Base-by-base conservation (phyloP, 2,888 invertebrate species). In the Nemurella pictetii region DNA sequence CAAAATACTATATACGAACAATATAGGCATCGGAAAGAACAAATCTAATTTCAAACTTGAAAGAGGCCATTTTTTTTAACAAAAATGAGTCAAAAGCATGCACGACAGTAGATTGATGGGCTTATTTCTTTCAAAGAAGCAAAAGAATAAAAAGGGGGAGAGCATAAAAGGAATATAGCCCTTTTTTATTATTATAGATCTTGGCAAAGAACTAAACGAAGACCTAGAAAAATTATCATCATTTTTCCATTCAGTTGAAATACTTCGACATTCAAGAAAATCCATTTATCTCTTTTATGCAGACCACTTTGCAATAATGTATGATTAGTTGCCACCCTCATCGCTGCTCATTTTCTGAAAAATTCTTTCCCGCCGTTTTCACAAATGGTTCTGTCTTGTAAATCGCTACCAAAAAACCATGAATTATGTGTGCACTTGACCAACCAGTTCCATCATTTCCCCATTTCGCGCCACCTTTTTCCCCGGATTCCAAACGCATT, bases 51-150 rank as follows among this genome's bases (percentile, higher is more conserved):
- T 28, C 55, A 29, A 82, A 82, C 82, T 82, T 82, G 82, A 82
- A 82, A 82, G 82, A 82, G 82, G 55, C 55, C 0, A 72, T 27
- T 55, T 72, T 82, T 82, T 82, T 28, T n/a, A 75, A 9, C 26
- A 75, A 75, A 72, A 82, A 82, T 82, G 55, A 82, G 82, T 82
- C 82, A 83, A 84, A 80, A 73, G 80, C 36, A 81, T 81, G 28
- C 82, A 84, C 81, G 81, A 73, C 85, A 84, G 55, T 72, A 84
- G 84, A 81, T 85, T 85, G 85, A 84, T 85, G 75, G 83, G 81
- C 72, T 55, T 55, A 55, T 83, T 32, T 83, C 78, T 77, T 85
- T 78, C 82, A 82, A 72, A 36, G 82, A 72, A 82, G 82, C 55
- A 82, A 72, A 82, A 82, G 82, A 82, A 55, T 55, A 82, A 82